Evolutionary conservation across 2,888 invertebrate genomes (phyloP).

Genomic region (Brachyptera putata): DNA sequence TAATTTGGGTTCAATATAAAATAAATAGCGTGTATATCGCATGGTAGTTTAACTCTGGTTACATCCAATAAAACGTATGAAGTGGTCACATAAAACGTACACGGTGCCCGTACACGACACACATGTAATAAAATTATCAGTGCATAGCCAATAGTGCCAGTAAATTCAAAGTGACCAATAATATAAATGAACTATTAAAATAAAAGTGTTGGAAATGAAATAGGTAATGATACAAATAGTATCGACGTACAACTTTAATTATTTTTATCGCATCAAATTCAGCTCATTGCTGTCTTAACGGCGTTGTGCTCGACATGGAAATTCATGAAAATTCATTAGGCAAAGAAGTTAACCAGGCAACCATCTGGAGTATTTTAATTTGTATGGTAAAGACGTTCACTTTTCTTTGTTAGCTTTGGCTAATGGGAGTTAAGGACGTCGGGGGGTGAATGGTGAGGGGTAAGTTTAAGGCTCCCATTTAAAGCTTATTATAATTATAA

Average conservation of each 20-base stretch:
- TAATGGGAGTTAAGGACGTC: constrained; percentile 9
- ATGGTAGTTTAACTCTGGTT: too few species aligned
- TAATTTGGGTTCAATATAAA: too few species aligned
- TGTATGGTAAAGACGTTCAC: constrained; percentile 28
- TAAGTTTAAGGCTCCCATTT: not conserved
- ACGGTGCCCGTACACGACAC: too few species aligned
- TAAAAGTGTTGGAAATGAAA: too few species aligned
- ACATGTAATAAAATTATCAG: too few species aligned
- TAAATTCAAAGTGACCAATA: too few species aligned
- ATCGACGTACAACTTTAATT: constrained; percentile 4
- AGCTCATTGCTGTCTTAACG: constrained; percentile 16
- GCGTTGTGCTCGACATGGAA: constrained; percentile 16
- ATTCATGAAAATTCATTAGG: constrained; percentile 31
- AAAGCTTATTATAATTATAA: constrained; percentile 21
- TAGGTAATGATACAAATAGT: too few species aligned
- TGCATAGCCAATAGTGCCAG: too few species aligned
- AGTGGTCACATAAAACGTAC: too few species aligned
- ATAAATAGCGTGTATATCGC: too few species aligned
- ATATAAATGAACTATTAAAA: too few species aligned
- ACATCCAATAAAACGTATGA: too few species aligned
- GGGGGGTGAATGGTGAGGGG: not conserved
- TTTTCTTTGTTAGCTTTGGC: constrained; percentile 24
- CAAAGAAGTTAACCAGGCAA: constrained; percentile 27
- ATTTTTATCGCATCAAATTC: constrained; percentile 23
- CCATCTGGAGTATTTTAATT: constrained; percentile 32